Evolutionary conservation across 2,113 vertebrate species (phyloP).

Genomic region (Rallus limicola): DNA sequence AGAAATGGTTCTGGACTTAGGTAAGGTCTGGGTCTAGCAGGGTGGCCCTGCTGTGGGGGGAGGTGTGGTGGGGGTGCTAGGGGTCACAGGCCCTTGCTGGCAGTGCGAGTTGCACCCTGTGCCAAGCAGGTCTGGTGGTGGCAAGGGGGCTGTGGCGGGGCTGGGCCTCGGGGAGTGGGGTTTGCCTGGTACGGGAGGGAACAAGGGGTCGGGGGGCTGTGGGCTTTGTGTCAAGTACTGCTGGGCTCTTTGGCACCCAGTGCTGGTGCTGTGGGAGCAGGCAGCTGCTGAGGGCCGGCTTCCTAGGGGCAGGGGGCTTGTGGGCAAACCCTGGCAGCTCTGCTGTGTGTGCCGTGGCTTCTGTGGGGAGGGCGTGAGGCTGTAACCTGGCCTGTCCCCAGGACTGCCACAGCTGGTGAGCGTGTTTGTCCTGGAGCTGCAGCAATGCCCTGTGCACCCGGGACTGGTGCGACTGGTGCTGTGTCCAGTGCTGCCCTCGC

Average conservation of each 20-base stretch:
- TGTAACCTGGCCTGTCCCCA: neutral
- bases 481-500: rapidly evolving
- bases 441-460: rapidly evolving
- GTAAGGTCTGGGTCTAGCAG: neutral
- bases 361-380: neutral
- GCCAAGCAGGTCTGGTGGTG: rapidly evolving
- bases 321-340: neutral
- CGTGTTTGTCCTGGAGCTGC: neutral
- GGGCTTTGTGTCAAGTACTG: neutral
- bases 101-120: neutral
- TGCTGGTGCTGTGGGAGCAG: neutral
- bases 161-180: neutral
- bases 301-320: neutral
- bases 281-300: neutral
- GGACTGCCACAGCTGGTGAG: neutral
- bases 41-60: rapidly evolving
- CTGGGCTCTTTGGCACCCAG: neutral
- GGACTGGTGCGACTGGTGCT: rapidly evolving
- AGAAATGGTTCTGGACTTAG: neutral
- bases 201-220: neutral
- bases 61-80: rapidly evolving
- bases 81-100: neutral
- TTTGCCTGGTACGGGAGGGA: rapidly evolving
- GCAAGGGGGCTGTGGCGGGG: rapidly evolving
- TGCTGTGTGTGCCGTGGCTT: rapidly evolving